Conservation (phyloP, 2,888 invertebrate species). For the Slavum lentiscoides region DNA sequence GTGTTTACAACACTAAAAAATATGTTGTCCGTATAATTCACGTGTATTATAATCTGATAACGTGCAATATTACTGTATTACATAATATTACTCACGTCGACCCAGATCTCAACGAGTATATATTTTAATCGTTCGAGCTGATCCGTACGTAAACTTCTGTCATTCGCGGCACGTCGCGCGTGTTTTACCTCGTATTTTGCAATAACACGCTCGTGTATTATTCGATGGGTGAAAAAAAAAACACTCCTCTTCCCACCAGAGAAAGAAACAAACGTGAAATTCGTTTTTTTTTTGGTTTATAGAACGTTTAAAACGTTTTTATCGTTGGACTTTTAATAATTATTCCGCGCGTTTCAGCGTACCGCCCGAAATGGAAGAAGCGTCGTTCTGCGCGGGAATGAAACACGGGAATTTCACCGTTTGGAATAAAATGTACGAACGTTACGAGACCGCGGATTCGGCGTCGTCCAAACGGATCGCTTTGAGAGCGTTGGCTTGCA, state of each 20-base stretch:
- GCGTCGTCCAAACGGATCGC: neutral
- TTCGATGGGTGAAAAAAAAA: too few relatives aligned
- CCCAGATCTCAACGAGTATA: neutral
- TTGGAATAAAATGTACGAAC: slow-evolving; percentile 23
- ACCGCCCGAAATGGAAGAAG: slow-evolving; percentile 49
- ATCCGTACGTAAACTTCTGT: neutral
- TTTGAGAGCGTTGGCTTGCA: slow-evolving; percentile 34
- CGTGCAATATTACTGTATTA: neutral
- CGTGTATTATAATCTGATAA: slow-evolving; percentile 12
- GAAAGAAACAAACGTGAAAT: neutral
- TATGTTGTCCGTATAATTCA: neutral
- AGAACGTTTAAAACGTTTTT: too few relatives aligned
- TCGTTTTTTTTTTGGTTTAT: neutral
- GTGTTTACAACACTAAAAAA: neutral
- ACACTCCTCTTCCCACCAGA: too few relatives aligned
- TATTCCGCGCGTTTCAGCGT: slow-evolving; percentile 27
- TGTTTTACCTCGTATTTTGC: too few relatives aligned
- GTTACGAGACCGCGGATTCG: slow-evolving; percentile 12
- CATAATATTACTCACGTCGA: neutral
- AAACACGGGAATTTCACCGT: neutral
- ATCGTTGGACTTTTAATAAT: too few relatives aligned
- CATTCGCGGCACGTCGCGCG: too few relatives aligned
- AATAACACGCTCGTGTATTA: too few relatives aligned
- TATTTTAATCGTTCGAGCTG: neutral
- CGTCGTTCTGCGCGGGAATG: slow-evolving; percentile 51